phyloP scores from a whole-genome alignment of 2,113 vertebrate species.

The Lophochroa leadbeateri region DNA sequence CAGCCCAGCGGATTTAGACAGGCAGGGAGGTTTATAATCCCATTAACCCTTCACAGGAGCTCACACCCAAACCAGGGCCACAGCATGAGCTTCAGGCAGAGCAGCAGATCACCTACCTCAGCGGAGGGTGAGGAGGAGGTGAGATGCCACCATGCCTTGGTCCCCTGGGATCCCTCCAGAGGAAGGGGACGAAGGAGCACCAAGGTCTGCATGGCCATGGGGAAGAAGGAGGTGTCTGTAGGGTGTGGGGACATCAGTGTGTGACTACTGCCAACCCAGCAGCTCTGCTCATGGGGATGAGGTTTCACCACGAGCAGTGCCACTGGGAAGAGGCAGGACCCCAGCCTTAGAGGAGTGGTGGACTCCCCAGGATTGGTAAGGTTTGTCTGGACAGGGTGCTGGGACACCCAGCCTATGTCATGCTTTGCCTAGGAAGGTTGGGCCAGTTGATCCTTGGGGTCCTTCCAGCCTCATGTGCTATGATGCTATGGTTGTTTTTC shows the following conservation, averaged over 20 bases:
- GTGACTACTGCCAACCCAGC: background rate
- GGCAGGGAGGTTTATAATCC: slow-evolving; percentile 35
- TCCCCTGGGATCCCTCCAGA: background rate
- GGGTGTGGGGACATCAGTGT: background rate
- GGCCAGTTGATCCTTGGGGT: background rate
- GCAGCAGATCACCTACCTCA: background rate
- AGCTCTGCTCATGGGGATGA: rapidly evolving
- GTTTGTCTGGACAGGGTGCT: background rate
- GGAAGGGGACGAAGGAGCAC: background rate
- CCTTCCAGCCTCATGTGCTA: background rate
- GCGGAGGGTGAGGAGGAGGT: background rate
- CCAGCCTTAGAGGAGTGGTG: background rate
- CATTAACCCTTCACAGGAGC: slow-evolving; percentile 33
- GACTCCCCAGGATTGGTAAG: background rate
- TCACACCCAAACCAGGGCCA: background rate
- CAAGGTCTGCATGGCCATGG: rapidly evolving
- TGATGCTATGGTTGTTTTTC: background rate
- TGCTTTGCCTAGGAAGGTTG: background rate
- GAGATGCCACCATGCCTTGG: background rate
- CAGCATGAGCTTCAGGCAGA: background rate
- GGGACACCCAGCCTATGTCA: rapidly evolving
- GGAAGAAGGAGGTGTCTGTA: background rate
- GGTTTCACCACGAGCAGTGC: background rate
- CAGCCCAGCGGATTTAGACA: slow-evolving; percentile 21
- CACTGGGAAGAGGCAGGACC: background rate